Percentiles rank a stretch among this genome's conserved stretches.
Evolutionary conservation across 2,797 vertebrate species (phyloP).

Genomic region (Sparus aurata): DNA sequence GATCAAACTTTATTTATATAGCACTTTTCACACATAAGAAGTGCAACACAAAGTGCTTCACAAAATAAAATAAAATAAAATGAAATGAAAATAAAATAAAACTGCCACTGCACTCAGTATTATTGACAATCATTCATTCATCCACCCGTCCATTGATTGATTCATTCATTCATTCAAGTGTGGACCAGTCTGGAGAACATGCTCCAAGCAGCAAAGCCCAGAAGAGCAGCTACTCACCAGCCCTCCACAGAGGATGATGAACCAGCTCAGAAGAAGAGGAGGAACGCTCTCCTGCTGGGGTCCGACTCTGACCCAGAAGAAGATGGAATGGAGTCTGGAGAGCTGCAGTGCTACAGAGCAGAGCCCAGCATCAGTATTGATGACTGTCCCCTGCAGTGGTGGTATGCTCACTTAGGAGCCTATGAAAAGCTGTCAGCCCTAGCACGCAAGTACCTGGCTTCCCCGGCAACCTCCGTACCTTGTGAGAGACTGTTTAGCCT

Average conservation of each 20-base stretch:
- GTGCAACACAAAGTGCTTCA: too few relatives aligned
- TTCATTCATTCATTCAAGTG: too few relatives aligned
- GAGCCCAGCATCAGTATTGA: not conserved
- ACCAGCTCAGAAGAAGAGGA: not conserved
- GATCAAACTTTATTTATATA: too few relatives aligned
- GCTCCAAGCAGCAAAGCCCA: not conserved
- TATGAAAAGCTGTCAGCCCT: not conserved
- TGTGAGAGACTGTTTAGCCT: too few relatives aligned
- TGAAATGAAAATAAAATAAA: too few relatives aligned
- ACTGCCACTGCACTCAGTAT: too few relatives aligned
- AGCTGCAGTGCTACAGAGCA: not conserved
- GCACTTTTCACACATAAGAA: too few relatives aligned
- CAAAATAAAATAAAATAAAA: too few relatives aligned
- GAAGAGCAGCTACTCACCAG: not conserved
- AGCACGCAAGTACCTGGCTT: not conserved
- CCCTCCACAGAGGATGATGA: not conserved
- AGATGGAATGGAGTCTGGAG: not conserved
- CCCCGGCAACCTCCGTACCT: not conserved
- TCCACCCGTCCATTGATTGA: too few relatives aligned
- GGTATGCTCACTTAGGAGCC: conserved; percentile 1
- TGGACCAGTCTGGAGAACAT: too few relatives aligned
- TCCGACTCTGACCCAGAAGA: not conserved
- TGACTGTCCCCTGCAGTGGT: not conserved
- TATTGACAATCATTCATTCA: too few relatives aligned
- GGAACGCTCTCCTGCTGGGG: not conserved